Conservation (phyloP, 2,888 invertebrate genomes). For the Stegana nigrithorax region DNA sequence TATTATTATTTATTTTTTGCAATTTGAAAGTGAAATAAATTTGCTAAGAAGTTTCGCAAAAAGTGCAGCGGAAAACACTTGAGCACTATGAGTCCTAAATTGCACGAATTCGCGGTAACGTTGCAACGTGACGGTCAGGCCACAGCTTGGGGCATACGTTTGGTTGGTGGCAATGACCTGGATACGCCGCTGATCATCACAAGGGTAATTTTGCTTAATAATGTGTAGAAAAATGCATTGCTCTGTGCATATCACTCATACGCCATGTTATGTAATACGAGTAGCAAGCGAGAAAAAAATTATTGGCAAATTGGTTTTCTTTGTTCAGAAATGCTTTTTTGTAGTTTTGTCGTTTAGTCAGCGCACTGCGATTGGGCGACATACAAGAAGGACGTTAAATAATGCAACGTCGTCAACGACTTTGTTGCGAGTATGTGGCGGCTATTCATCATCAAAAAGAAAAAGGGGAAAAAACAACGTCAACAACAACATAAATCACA, state of each 20-base stretch:
- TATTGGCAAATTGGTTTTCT: conserved; percentile 20
- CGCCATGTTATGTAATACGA: conserved; percentile 32
- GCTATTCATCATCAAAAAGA: conserved; percentile 38
- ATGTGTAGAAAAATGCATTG: conserved; percentile 2
- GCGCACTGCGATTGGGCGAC: conserved; percentile 19
- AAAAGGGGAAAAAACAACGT: background rate
- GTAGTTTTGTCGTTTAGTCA: conserved; percentile 16
- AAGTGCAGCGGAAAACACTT: background rate
- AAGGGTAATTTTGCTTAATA: conserved; percentile 76
- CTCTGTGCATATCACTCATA: conserved; percentile 14
- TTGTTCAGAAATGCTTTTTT: conserved; percentile 19
- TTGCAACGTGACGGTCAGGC: conserved; percentile 78
- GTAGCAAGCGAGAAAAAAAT: background rate
- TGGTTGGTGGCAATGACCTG: conserved; percentile 88
- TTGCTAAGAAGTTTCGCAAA: background rate
- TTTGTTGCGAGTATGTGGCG: conserved; percentile 38
- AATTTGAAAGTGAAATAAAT: background rate
- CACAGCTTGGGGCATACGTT: conserved; percentile 87
- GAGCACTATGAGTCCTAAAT: conserved; percentile 70
- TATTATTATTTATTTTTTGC: background rate
- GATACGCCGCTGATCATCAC: conserved; percentile 89
- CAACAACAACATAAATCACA: background rate
- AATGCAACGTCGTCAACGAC: conserved; percentile 19
- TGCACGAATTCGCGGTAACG: conserved; percentile 81
- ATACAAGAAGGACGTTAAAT: conserved; percentile 33